Base-by-base conservation (phyloP, 2,113 vertebrate species). In the rat (Rattus norvegicus) region DNA sequence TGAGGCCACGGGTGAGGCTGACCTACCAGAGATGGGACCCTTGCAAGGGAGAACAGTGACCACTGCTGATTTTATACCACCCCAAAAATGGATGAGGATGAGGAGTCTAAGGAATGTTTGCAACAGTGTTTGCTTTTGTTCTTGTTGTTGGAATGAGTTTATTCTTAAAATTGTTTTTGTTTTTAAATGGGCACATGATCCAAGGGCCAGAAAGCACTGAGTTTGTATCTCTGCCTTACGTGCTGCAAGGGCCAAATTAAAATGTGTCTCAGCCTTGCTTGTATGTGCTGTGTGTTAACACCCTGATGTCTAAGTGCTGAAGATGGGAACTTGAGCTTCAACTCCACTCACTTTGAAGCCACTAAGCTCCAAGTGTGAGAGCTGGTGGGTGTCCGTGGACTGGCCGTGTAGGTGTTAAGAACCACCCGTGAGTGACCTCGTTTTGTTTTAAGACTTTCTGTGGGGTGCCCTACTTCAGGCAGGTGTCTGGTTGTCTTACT, bases 121-220 rank as follows among this genome's bases (percentile, higher is more conserved):
- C 61, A 52, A 5, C 59, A 2, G 5, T 63, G 22, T 4, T 59
- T 79, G 67, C 22, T 30, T 67, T n/a, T 76, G 43, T 43, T 43
- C 2, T 89, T 81, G 39, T 17, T 83, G 20, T 59, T 90, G 22
- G 26, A 73, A 36, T 89, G 70, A 84, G 87, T 73, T 91, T 88
- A 20, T 63, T 90, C 80, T 63, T 26, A 54, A 67, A 85, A 52
- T 77, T 54, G 88, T 92, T 70, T 79, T n/a, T 92, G 49, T 75
- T 87, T 93, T 92, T 49, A 61, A 79, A 87, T 63, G 56, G 75
- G 65, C 36, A 79, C 33, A 79, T 88, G 86, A 73, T 88, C n/a
- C 70, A 76, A 70, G 72, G 94, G 24, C 83, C 83, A 63, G 54
- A 33, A 95, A 86, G 77, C 67, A 72, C 36, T 19, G 92, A 61